These are phyloP conservation scores for Syngnathus scovelli DNA, from an alignment of 2,113 vertebrate genomes.

Conservation along the genomic window DNA sequence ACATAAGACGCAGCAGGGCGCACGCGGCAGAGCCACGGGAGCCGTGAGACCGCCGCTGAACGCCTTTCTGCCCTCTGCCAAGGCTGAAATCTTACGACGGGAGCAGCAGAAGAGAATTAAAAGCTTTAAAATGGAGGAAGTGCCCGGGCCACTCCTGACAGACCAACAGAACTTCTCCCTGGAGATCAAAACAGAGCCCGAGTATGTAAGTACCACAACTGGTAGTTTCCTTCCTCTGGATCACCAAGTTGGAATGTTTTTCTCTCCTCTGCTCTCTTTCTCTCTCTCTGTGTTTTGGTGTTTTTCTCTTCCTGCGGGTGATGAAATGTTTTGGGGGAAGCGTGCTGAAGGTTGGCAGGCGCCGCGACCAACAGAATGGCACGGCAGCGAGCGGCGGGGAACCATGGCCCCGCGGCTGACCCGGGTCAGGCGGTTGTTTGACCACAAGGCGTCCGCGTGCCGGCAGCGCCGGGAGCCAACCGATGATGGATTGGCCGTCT, in stretches of 20 bases:
- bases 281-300: slow-evolving; percentile 55
- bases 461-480: slow-evolving; percentile 55
- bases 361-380: slow-evolving; percentile 48
- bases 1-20: slow-evolving; percentile 59
- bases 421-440: slow-evolving; percentile 67
- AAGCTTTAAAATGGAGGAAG: slow-evolving; percentile 80
- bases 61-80: slow-evolving; percentile 63
- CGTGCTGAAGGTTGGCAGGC: slow-evolving; percentile 51
- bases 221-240: slow-evolving; percentile 41
- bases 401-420: slow-evolving; percentile 65
- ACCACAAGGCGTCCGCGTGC: slow-evolving; percentile 71
- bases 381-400: slow-evolving; percentile 46
- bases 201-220: slow-evolving; percentile 80
- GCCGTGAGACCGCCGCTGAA: slow-evolving; percentile 46
- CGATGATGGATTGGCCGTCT: slow-evolving; percentile 66
- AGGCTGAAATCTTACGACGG: slow-evolving; percentile 77
- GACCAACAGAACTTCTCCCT: slow-evolving; percentile 88
- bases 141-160: slow-evolving; percentile 70
- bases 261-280: slow-evolving; percentile 22
- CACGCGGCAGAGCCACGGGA: slow-evolving; percentile 68
- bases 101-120: slow-evolving; percentile 80
- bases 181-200: slow-evolving; percentile 82
- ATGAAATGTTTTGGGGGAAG: slow-evolving; percentile 58
- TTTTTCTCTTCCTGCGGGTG: slow-evolving; percentile 53
- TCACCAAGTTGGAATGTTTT: slow-evolving; percentile 55